Conservation (phyloP, 2,113 vertebrate species). For the Plotosus lineatus region DNA sequence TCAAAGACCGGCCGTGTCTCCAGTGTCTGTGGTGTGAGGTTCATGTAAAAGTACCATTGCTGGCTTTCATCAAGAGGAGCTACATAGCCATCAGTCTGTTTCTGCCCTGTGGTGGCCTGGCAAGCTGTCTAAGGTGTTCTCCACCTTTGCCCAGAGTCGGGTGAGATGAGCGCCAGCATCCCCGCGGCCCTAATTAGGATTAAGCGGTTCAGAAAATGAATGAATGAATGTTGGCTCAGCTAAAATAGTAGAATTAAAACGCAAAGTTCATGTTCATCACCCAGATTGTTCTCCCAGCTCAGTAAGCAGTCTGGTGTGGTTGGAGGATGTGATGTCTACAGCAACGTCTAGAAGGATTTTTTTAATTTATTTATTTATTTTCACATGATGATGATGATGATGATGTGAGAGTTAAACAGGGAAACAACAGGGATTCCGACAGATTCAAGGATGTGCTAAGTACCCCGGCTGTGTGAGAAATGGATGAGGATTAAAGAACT, state of each 20-base stretch:
- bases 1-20: too few relatives aligned
- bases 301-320: background rate
- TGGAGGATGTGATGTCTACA: background rate
- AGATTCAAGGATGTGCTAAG: background rate
- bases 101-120: too few relatives aligned
- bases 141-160: too few relatives aligned
- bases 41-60: too few relatives aligned
- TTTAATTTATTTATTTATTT: too few relatives aligned
- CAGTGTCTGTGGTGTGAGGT: too few relatives aligned
- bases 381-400: background rate
- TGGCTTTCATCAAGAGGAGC: too few relatives aligned
- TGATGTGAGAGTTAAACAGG: background rate
- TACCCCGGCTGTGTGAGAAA: conserved; percentile 73
- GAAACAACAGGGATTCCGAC: conserved; percentile 16
- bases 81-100: too few relatives aligned
- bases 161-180: too few relatives aligned
- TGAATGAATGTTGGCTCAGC: background rate
- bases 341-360: background rate
- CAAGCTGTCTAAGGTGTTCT: too few relatives aligned
- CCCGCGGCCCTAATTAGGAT: too few relatives aligned
- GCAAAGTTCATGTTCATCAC: background rate
- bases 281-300: background rate
- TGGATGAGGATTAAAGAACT: conserved; percentile 84
- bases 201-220: too few relatives aligned
- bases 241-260: background rate